Evolutionary conservation across 2,888 invertebrate species (phyloP), one percentile per base, ranked within the genome.

Genomic region (Eupithecia insigniata): DNA sequence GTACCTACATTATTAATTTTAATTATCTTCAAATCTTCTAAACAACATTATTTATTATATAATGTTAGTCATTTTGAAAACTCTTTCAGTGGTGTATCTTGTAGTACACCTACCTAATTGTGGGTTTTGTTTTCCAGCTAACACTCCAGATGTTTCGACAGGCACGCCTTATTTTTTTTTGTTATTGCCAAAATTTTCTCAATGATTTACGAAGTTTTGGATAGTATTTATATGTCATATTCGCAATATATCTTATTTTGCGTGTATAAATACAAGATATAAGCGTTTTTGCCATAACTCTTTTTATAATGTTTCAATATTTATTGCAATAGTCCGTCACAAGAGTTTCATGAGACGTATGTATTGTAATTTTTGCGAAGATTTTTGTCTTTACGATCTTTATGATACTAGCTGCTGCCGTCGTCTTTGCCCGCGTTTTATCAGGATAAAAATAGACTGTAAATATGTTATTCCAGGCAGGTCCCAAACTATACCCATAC

Each of bases 141-240:
- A 46, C 22, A 46, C 65, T 70, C 36, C 26, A 70, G 67, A 70
- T 70, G 64, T 67, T 55, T 26, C 55, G 73, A 70, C 67, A 67
- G 58, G 46, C 73, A 70, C 62, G 66, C 26, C 51, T 66, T 66
- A 22, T 28, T 61, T 65, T 61, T 65, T 51, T 51, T 67, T 61
- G 66, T 64, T 66, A 70, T 64, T 64, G 70, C 46, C 46, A 73
- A 69, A n/a, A 67, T 73, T 36, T 70, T 62, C 26, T 16, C 14
- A n/a, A 26, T 62, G 69, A 73, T 70, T 70, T 67, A 73, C 67
- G 62, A 39, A 64, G 64, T 73, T 70, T 70, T 43, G 30, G 22
- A 58, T 28, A 67, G 66, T 46, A 34, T 69, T 69, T 69, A 32
- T 67, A 67, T 34, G 58, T 51, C 60, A 69, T 65, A 28, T 71